These are phyloP conservation scores for Peucedramus taeniatus DNA, from an alignment of 2,113 vertebrate species.

Conservation along the genomic window DNA sequence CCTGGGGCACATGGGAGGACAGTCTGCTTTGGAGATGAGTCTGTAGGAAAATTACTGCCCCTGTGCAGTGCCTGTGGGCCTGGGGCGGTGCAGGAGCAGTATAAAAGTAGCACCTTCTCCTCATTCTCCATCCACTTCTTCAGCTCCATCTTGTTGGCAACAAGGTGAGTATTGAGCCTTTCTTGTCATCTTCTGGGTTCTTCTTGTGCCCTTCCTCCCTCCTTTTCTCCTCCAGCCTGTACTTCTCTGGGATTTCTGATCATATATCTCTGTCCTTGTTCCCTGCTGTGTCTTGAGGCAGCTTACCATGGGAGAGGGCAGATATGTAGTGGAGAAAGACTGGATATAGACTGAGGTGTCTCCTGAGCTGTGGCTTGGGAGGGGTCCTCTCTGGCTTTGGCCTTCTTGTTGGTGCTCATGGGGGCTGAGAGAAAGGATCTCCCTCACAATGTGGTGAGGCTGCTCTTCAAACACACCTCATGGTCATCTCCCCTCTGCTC, in stretches of 20 bases:
- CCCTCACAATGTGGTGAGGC: too few species aligned
- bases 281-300: neutral
- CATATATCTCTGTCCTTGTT: neutral
- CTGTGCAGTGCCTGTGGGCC: neutral
- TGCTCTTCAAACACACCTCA: neutral
- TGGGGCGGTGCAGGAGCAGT: neutral
- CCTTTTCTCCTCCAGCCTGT: neutral
- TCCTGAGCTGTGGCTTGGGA: too few species aligned
- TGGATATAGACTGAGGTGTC: neutral
- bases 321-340: neutral
- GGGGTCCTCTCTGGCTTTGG: neutral
- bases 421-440: neutral
- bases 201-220: neutral
- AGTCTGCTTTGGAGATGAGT: neutral
- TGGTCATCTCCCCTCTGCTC: neutral
- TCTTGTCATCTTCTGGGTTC: neutral
- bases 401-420: accelerated
- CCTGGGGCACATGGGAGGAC: too few species aligned
- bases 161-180: neutral
- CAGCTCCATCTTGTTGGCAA: neutral
- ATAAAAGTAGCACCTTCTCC: neutral
- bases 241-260: neutral
- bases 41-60: neutral
- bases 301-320: neutral
- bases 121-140: neutral